phyloP scores from a whole-genome alignment of 2,797 vertebrate species.

The Phalloptychus januarius region DNA sequence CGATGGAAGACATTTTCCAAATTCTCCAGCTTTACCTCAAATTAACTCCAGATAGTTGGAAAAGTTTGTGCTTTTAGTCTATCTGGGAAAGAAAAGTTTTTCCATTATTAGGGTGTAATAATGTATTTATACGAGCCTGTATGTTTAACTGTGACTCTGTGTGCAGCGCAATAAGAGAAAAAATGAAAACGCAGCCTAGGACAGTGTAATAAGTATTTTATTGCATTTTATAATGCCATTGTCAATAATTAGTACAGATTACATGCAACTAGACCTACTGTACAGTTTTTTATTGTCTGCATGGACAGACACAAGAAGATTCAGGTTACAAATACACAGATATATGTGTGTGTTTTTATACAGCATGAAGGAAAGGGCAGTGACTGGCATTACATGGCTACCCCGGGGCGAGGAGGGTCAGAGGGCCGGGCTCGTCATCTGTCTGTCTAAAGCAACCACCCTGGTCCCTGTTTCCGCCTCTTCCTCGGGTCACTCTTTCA shows the following conservation, averaged over 20 bases:
- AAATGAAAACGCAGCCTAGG: slow-evolving; percentile 49
- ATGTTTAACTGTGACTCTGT: neutral
- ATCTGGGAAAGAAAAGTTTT: neutral
- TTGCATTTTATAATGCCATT: slow-evolving; percentile 93
- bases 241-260: slow-evolving; percentile 94
- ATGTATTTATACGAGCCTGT: neutral
- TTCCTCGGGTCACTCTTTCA: slow-evolving; percentile 81
- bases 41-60: neutral
- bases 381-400: slow-evolving; percentile 86
- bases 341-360: slow-evolving; percentile 89
- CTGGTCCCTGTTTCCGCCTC: slow-evolving; percentile 72
- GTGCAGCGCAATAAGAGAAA: slow-evolving; percentile 1
- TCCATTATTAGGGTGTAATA: neutral
- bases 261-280: slow-evolving; percentile 93
- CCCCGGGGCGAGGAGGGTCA: slow-evolving; percentile 73
- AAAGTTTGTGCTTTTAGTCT: neutral
- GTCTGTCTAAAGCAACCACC: slow-evolving; percentile 76
- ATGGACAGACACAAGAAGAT: slow-evolving; percentile 89
- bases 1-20: too few species aligned
- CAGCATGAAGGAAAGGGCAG: slow-evolving; percentile 84
- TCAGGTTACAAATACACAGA: slow-evolving; percentile 91
- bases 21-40: too few species aligned
- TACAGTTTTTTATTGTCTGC: slow-evolving; percentile 93
- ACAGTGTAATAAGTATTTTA: slow-evolving; percentile 93
- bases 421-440: slow-evolving; percentile 71